Evolutionary conservation across 2,797 vertebrate species (phyloP).

Genomic region (Alfaro cultratus): DNA sequence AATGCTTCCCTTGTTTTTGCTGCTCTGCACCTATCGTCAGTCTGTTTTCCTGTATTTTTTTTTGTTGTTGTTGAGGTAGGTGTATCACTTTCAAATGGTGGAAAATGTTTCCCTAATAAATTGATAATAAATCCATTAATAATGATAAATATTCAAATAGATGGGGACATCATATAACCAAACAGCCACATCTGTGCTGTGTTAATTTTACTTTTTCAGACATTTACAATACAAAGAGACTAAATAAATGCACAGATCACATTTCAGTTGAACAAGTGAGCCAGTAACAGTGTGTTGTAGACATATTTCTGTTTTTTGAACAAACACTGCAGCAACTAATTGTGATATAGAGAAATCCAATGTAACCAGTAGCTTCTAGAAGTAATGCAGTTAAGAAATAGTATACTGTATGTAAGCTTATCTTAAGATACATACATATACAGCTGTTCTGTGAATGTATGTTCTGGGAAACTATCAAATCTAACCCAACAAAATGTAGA

Average conservation of each 20-base stretch:
- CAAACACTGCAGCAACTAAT: not conserved
- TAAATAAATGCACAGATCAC: not conserved
- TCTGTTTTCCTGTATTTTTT: not conserved
- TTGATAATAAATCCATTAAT: not conserved
- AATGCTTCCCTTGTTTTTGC: not conserved
- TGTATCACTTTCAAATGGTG: not conserved
- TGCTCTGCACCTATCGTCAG: not conserved
- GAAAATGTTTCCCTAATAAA: not conserved
- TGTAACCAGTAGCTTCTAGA: not conserved
- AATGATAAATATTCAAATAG: not conserved
- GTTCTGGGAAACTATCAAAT: not conserved
- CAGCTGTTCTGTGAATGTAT: not conserved
- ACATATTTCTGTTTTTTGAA: not conserved
- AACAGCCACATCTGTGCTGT: not conserved
- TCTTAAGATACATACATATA: not conserved
- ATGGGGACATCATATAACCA: not conserved
- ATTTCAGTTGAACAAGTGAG: not conserved
- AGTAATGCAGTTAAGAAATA: not conserved
- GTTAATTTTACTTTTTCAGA: not conserved
- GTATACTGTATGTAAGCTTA: not conserved
- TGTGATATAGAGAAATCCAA: not conserved
- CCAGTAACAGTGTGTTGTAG: not conserved
- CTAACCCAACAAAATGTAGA: not conserved
- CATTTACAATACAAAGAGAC: not conserved
- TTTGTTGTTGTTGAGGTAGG: not conserved